Evolutionary conservation across 2,888 invertebrate species (phyloP).

Genomic region (Argynnis bischoffii): DNA sequence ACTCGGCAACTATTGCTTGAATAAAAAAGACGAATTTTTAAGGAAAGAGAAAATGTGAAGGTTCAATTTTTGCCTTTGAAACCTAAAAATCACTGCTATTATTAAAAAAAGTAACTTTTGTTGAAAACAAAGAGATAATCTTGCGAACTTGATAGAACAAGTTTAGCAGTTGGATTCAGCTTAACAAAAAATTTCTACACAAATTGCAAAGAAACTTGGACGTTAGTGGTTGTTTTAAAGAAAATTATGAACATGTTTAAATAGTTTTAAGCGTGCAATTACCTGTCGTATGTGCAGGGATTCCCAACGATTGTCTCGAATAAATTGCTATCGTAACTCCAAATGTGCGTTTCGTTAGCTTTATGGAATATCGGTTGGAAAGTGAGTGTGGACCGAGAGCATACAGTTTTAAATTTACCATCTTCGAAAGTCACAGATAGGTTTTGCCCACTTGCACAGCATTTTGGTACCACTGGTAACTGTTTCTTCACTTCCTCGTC

Average conservation of each 20-base stretch:
- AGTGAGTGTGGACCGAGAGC: constrained; percentile 60
- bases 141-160: constrained; percentile 16
- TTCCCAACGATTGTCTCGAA: constrained; percentile 82
- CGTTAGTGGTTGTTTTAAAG: constrained; percentile 18
- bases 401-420: constrained; percentile 59
- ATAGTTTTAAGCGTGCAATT: constrained; percentile 17
- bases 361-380: constrained; percentile 81
- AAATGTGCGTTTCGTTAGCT: constrained; percentile 76
- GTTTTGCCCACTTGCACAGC: constrained; percentile 78
- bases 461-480: constrained; percentile 76
- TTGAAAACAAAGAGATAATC: constrained; percentile 6
- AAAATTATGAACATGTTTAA: constrained; percentile 22
- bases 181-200: not conserved
- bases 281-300: constrained; percentile 82
- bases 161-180: not conserved
- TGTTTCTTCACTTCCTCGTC: constrained; percentile 66
- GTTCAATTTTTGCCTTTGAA: too few relatives aligned
- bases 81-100: too few relatives aligned
- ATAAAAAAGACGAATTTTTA: too few relatives aligned
- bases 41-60: too few relatives aligned
- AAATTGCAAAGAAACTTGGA: constrained; percentile 15
- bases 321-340: constrained; percentile 68
- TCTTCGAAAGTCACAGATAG: constrained; percentile 59
- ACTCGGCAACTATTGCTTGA: too few relatives aligned
- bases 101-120: not conserved